Base-by-base conservation (phyloP, 2,797 vertebrate species). In the Pseudotriccus pelzelni region DNA sequence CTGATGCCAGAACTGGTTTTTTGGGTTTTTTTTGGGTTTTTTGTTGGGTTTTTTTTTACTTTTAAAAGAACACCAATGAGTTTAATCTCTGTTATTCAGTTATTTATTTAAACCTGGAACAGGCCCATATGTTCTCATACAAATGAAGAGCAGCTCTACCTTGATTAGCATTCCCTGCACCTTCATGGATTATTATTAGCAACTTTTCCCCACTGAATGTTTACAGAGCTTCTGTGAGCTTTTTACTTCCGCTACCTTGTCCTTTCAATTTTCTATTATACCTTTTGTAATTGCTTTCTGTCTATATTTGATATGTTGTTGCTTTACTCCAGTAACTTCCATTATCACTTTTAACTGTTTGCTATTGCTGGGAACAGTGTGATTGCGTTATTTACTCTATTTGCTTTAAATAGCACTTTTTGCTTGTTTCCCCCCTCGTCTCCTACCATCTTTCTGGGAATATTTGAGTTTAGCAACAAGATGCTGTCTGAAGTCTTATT, bases 281-380 rank as follows among this genome's bases (percentile, higher is more conserved):
- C 83, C 85, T 95, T 94, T 87, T 84, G 69, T 95, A 93, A 95
- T 95, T 94, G 69, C 91, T 90, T 95, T 92, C 89, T 93, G 79
- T 84, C 87, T 90, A 5, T 85, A n/a, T 83, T 81, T 86, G 82
- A 76, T 92, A 44, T 49, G 55, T 93, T 72, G 36, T 63, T 94
- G 76, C 84, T 94, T 94, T 94, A 94, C 76, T 92, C 74, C 78
- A 87, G 79, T 89, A 87, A 87, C 84, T 94, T 92, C 55, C 39
- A 83, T 95, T 89, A 85, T 87, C 81, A 72, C 39, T 89, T 89
- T 72, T 41, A 92, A 86, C 75, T 73, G 49, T 68, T 92, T 50
- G 73, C 50, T 91, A 14, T 91, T 88, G 62, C 76, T 88, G 41
- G 62, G 67, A 84, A 86, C 62, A 80, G 56, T 66, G 20, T 60